A percentile compares a stretch with the other conserved stretches of the same genome.
These are phyloP conservation scores for Gila orcuttii DNA, from an alignment of 2,113 vertebrate species.

Conservation along the genomic window DNA sequence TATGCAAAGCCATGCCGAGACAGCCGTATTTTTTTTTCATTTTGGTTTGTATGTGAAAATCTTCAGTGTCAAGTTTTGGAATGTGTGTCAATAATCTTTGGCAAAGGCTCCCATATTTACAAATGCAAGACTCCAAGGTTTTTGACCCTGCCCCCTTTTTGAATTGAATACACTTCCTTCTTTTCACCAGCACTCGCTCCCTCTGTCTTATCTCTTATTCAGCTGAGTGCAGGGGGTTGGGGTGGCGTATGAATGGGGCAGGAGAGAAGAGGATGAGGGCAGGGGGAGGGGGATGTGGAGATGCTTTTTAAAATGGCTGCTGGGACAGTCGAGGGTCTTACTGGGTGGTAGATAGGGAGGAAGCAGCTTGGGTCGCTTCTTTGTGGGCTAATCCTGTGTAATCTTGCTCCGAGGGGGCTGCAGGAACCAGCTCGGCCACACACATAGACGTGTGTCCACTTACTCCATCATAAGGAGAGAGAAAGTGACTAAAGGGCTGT, in stretches of 20 bases:
- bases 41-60: conserved; percentile 18
- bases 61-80: conserved; percentile 31
- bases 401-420: conserved; percentile 71
- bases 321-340: conserved; percentile 37
- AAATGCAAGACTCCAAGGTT: background rate
- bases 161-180: conserved; percentile 17
- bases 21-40: conserved; percentile 11
- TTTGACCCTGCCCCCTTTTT: conserved; percentile 26
- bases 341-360: conserved; percentile 51
- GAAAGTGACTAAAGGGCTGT: conserved; percentile 29
- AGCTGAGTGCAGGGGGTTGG: conserved; percentile 39
- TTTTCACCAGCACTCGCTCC: conserved; percentile 12
- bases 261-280: conserved; percentile 12
- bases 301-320: conserved; percentile 55
- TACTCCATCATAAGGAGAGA: conserved; percentile 35
- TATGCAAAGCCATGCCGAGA: conserved; percentile 37
- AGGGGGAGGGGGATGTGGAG: conserved; percentile 19
- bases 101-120: background rate
- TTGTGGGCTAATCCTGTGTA: conserved; percentile 77
- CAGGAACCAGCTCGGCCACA: conserved; percentile 13
- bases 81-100: background rate
- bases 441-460: conserved; percentile 3
- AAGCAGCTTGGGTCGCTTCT: conserved; percentile 72
- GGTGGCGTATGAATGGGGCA: conserved; percentile 9
- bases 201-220: conserved; percentile 24